Evolutionary conservation across 2,797 vertebrate genomes (phyloP).

Genomic region (Moxostoma hubbsi): DNA sequence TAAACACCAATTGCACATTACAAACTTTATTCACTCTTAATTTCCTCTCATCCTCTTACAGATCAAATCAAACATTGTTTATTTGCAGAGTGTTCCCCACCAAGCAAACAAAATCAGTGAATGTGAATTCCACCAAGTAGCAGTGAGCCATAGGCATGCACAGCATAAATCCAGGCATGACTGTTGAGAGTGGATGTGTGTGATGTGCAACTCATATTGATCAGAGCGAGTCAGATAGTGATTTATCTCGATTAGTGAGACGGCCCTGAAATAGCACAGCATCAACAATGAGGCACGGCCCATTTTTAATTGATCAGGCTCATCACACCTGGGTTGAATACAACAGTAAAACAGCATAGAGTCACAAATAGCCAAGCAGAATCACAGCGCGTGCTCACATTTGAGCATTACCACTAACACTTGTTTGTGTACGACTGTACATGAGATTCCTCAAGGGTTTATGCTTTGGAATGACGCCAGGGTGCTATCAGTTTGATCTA

Average conservation of each 20-base stretch:
- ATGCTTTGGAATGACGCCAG: constrained; percentile 22
- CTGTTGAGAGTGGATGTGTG: constrained; percentile 1
- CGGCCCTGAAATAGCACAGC: constrained; percentile 1
- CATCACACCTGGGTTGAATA: constrained; percentile 22
- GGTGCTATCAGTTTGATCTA: constrained; percentile 40
- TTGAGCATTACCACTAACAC: constrained; percentile 23
- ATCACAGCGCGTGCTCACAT: background rate
- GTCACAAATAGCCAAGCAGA: background rate
- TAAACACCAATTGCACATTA: no score
- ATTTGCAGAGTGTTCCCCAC: constrained; percentile 1
- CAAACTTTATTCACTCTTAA: background rate
- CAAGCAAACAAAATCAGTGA: background rate
- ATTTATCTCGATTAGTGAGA: constrained; percentile 39
- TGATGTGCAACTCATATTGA: constrained; percentile 24
- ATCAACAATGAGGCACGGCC: constrained; percentile 31
- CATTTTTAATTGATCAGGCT: constrained; percentile 31
- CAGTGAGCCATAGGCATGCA: background rate
- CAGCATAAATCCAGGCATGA: constrained; percentile 12
- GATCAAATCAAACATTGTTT: constrained; percentile 19
- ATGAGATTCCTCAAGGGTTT: constrained; percentile 26
- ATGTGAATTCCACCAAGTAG: constrained; percentile 1
- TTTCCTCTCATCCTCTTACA: background rate
- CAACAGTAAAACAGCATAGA: constrained; percentile 22
- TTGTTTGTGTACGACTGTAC: constrained; percentile 8
- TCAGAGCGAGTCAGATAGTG: constrained; percentile 8